Evolutionary conservation across 2,888 invertebrate genomes (phyloP), one percentile per base, ranked within the genome.

Genomic region (Mystacides longicornis): DNA sequence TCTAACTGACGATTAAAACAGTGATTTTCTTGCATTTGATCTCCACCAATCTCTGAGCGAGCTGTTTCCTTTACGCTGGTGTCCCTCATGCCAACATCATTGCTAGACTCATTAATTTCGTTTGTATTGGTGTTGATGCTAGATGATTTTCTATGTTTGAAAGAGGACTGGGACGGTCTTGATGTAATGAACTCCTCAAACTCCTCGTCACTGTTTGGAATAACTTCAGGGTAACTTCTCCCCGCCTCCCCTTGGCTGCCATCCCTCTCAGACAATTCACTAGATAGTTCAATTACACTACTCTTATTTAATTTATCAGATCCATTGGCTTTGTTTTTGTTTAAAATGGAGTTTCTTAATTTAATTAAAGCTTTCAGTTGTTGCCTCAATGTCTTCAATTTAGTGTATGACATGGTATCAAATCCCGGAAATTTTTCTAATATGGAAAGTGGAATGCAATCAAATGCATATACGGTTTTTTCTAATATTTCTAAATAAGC

Each of bases 351-450:
- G 42, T 56, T 57, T 45, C 75, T 69, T 7, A 75, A 63, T 63
- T 75, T 75, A 16, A 74, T 72, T 62, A 77, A 76, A 42, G 77
- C 74, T 67, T 81, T 83, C 3, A 85, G 70, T 65, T 82, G 82
- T 61, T 77, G 76, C 56, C 80, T 75, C 46, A 82, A 67, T 33
- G 73, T 70, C 69, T 81, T 82, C 5, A 85, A 68, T 65, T 78
- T 79, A 1, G 74, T 68, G 64, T 80, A 85, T 5, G 75, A 74
- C 43, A 70, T 72, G 19, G 68, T 67, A 62, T 83, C 77, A 65
- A 83, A 85, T 0, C 82, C 81, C 2, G 81, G 81, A 52, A 85
- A 79, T 60, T 78, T 75, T 62, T 78, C 74, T 60, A 83, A 79
- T 42, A 82, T 76, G 59, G 77, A 72, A 14, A 79, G 69, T 1